A percentile compares a stretch with the other conserved stretches of the same genome.
Conservation (phyloP, 2,888 invertebrate species). For the Cryptophagus acutangulus region DNA sequence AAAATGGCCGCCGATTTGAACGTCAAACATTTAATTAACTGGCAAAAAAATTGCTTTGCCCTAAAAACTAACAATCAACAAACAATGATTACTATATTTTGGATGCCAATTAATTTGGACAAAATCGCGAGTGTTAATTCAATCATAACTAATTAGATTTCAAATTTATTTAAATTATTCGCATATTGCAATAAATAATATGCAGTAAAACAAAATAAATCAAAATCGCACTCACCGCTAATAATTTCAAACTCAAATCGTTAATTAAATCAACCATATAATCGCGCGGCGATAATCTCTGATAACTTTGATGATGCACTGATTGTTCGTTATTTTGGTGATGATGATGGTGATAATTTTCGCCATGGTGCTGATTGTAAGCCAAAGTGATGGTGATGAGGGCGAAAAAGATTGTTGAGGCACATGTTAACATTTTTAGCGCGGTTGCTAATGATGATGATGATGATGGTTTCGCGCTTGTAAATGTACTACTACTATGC, state of each 20-base stretch:
- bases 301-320: not conserved
- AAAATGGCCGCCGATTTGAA: no score
- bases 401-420: no score
- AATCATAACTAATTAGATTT: not conserved
- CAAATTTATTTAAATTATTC: not conserved
- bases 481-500: no score
- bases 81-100: not conserved
- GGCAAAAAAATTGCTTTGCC: constrained; percentile 10
- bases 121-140: not conserved
- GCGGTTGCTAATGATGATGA: no score
- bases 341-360: constrained; percentile 9
- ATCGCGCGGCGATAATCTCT: constrained; percentile 54
- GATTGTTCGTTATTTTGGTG: not conserved
- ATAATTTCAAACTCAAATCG: constrained; percentile 63
- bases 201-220: not conserved
- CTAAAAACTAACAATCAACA: constrained; percentile 12
- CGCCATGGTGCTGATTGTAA: no score
- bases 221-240: constrained; percentile 49
- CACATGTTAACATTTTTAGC: no score
- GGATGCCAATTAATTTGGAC: not conserved
- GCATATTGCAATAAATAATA: not conserved
- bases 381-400: no score
- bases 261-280: constrained; percentile 78
- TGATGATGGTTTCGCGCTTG: no score
- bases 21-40: no score